A percentile compares a stretch with the other conserved stretches of the same genome.
These are phyloP conservation scores for Coelinius sp. DNA, from an alignment of 2,888 invertebrate species.

Conservation along the genomic window DNA sequence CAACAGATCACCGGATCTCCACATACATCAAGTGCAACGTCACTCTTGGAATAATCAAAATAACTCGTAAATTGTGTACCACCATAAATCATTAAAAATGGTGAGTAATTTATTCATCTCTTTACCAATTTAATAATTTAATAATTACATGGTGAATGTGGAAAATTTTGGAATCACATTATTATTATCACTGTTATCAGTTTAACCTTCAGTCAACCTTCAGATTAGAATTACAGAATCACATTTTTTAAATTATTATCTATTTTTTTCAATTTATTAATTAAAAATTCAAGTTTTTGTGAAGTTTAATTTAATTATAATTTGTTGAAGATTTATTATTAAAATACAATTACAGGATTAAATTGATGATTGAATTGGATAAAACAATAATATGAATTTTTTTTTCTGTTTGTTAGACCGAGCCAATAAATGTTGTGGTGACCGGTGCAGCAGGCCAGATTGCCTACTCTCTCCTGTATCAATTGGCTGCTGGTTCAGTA, in stretches of 20 bases:
- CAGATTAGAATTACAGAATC: background rate
- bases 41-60: background rate
- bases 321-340: background rate
- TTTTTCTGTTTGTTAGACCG: constrained; percentile 72
- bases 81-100: background rate
- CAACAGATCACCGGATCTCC: background rate
- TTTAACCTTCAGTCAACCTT: constrained; percentile 5
- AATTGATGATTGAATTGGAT: background rate
- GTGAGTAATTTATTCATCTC: background rate
- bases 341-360: background rate
- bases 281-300: too few species aligned
- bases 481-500: constrained; percentile 95
- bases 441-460: constrained; percentile 99
- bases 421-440: constrained; percentile 93
- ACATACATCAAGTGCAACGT: background rate
- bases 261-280: background rate
- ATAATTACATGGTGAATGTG: background rate
- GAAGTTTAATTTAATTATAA: background rate
- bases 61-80: background rate
- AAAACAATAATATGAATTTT: background rate
- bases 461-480: constrained; percentile 95
- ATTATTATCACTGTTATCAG: background rate
- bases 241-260: background rate
- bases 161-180: background rate
- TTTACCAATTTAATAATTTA: background rate